phyloP scores from a whole-genome alignment of 2,113 vertebrate genomes.

The Suncus etruscus region DNA sequence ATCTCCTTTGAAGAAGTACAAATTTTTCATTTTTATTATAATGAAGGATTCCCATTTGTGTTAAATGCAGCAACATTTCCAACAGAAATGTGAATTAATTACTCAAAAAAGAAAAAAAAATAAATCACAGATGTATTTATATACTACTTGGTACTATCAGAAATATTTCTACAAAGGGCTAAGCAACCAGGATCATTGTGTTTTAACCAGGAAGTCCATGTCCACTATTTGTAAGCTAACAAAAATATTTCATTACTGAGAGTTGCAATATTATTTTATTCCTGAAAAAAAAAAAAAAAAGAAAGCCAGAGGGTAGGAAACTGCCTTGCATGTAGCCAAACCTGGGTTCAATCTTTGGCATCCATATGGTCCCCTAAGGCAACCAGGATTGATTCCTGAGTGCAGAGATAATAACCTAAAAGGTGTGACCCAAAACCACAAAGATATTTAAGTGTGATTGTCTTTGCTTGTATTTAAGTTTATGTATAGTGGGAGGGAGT shows the following conservation, averaged over 20 bases:
- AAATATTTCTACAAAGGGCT: no score
- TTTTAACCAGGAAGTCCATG: background rate
- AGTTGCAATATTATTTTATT: background rate
- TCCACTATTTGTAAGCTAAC: background rate
- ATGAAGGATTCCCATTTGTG: background rate
- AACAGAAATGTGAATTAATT: background rate
- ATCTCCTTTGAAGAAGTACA: conserved; percentile 35
- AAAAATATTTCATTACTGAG: background rate
- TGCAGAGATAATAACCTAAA: no score
- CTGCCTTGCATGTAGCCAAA: no score
- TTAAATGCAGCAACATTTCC: background rate
- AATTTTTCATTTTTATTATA: conserved; percentile 21
- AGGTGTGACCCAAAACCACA: no score
- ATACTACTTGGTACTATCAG: background rate
- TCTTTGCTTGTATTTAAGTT: background rate
- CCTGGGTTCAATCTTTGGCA: no score
- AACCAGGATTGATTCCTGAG: no score
- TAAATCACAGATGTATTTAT: background rate
- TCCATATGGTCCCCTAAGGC: no score
- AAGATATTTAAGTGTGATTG: background rate
- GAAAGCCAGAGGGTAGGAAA: no score
- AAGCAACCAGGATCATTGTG: no score
- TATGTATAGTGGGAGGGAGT: background rate
- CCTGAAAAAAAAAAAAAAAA: background rate
- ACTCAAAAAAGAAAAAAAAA: background rate